Conservation (phyloP, 2,888 invertebrate genomes). For the Acleris laterana region DNA sequence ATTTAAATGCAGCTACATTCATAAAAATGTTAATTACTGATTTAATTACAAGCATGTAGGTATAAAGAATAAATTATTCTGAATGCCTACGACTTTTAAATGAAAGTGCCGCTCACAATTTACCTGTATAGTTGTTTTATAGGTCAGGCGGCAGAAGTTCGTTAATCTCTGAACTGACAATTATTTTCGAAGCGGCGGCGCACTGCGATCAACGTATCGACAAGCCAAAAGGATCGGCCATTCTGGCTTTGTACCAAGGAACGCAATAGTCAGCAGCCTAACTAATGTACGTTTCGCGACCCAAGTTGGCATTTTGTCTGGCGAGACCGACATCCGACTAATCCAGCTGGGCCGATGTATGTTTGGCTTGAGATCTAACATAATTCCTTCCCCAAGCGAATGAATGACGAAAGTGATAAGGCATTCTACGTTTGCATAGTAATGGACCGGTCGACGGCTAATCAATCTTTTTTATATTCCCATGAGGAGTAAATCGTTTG, state of each 20-base stretch:
- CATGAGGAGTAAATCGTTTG: no score
- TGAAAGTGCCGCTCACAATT: constrained; percentile 11
- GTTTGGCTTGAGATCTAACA: constrained; percentile 13
- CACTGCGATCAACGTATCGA: constrained; percentile 74
- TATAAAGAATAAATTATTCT: background rate
- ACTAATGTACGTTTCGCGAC: constrained; percentile 78
- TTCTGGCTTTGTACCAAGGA: constrained; percentile 83
- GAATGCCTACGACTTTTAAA: background rate
- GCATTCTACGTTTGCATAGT: no score
- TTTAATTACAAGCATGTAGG: background rate
- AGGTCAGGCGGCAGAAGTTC: constrained; percentile 81
- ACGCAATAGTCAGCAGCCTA: constrained; percentile 74
- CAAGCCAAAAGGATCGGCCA: constrained; percentile 82
- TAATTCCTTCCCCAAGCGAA: constrained; percentile 14
- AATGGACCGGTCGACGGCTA: no score
- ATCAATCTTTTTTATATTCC: no score
- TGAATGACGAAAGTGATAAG: constrained; percentile 4
- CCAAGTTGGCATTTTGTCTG: constrained; percentile 78
- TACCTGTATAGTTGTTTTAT: constrained; percentile 57
- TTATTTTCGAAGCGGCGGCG: constrained; percentile 77
- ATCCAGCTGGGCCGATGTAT: constrained; percentile 36
- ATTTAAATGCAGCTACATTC: background rate
- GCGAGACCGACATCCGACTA: constrained; percentile 45
- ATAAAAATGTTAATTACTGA: constrained; percentile 1
- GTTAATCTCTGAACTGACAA: constrained; percentile 82